Evolutionary conservation across 2,888 invertebrate genomes (phyloP), one percentile per base, ranked within the genome.

Genomic region (Tuberolachnus salignus): DNA sequence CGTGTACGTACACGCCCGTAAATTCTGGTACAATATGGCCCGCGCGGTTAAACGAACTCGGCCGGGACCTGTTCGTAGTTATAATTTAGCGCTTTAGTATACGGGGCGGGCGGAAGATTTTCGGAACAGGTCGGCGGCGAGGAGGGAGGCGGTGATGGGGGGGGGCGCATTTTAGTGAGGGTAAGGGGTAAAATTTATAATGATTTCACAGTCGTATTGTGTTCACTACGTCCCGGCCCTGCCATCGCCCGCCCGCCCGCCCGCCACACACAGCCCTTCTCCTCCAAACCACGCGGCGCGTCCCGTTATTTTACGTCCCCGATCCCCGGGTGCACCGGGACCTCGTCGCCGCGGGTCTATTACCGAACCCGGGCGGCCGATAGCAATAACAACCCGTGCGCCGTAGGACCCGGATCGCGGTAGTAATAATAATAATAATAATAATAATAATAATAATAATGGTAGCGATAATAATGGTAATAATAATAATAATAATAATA

Each of bases 11-110:
- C n/a, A n/a, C n/a, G n/a, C n/a, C n/a, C 64, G 55, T 74, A 55
- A 74, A 64, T 66, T 74, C 74, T 26, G 19, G 66, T 64, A 64
- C 66, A 55, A 44, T 66, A 74, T 66, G 64, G 55, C 66, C 55
- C 64, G 74, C 66, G 64, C 66, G 46, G 51, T 46, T 59, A 10
- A 10, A 21, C 34, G 46, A n/a, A 9, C 16, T 26, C 59, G 13
- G 34, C 23, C 19, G 53, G 34, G 6, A 34, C 34, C 34, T 34
- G 34, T 6, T 3, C 34, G 34, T 34, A 34, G 34, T 3, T 34
- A 34, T n/a, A n/a, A n/a, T n/a, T n/a, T n/a, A n/a, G 3, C 34
- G 3, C 26, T 19, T 13, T 13, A 8, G 26, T 6, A n/a, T 2
- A n/a, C 8, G 10, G 1, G 1, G 46, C 59, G 71, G 59, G 42